A percentile compares a stretch with the other conserved stretches of the same genome.
Evolutionary conservation across 2,113 vertebrate genomes (phyloP).

Genomic region (Saimiri boliviensis): DNA sequence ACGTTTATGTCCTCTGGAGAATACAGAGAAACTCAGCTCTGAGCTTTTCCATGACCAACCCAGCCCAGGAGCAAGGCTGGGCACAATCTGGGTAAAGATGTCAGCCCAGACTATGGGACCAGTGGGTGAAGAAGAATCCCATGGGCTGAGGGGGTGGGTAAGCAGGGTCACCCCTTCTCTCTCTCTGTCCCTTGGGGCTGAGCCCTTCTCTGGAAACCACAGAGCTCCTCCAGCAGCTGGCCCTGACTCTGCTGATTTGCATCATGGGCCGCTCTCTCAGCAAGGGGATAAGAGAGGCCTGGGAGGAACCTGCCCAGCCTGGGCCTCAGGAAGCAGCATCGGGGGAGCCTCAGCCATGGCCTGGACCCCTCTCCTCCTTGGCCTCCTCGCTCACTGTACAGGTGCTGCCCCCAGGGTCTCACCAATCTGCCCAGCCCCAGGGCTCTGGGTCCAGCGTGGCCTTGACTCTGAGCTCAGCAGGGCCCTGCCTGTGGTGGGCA

Average conservation of each 20-base stretch:
- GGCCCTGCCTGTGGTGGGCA: no score
- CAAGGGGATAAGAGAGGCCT: background rate
- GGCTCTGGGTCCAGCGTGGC: no score
- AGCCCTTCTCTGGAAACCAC: no score
- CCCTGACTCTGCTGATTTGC: constrained; percentile 6
- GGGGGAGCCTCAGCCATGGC: rapidly evolving
- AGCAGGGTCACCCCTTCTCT: no score
- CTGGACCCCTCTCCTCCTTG: no score
- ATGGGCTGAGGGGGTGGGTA: rapidly evolving
- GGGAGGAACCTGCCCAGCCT: rapidly evolving
- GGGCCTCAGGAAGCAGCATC: background rate
- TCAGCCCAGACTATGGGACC: background rate
- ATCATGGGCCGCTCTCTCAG: background rate
- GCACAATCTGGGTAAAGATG: background rate
- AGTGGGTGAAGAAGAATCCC: rapidly evolving
- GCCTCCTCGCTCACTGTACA: no score
- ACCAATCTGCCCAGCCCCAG: no score
- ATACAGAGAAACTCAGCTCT: rapidly evolving
- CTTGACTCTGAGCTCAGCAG: no score
- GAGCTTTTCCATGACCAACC: background rate
- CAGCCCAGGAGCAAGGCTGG: no score
- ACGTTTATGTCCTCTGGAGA: background rate
- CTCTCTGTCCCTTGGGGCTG: no score
- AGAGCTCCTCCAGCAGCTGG: background rate
- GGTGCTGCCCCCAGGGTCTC: no score